Base-by-base conservation (phyloP, 2,113 vertebrate genomes). In the Syngnathus typhle region DNA sequence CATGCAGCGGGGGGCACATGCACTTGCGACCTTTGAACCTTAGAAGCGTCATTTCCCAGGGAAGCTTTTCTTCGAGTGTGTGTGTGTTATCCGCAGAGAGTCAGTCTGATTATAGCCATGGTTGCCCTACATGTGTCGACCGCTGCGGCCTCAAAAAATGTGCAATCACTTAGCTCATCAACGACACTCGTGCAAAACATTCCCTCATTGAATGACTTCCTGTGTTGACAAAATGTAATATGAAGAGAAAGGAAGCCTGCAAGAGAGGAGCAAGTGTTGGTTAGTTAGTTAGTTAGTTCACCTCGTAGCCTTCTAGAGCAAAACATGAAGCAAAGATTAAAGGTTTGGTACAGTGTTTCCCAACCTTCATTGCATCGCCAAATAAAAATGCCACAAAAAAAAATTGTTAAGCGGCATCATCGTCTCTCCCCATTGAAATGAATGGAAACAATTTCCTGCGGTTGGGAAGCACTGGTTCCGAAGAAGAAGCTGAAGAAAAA, bases 61-160 rank as follows among this genome's bases (percentile, higher is more conserved):
- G 6, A 18, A 49, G 6, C 47, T 19, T 49, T 18, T 19, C 16
- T 49, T 18, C 15, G 6, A 19, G 36, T 65, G 41, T 32, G 51
- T 27, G 46, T 52, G 60, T 47, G 51, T 55, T 49, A 6, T 73
- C 82, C 66, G 32, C 6, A 67, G 75, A 73, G 79, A 78, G 36
- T 4, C 18, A 41, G 74, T 68, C 82, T 6, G 19, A 80, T 62
- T 79, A 46, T 83, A 86, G 82, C 79, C 68, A 1, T 70, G 54
- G 71, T 60, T 79, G 82, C 47, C 82, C 84, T 77, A 81, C 76
- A 86, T 82, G 56, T 32, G 27, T 32, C 27, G 27, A 32, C 27
- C 27, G 12, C 44, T 13, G 15, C 44, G 13, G 44, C 44, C 41
- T 43, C 12, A 12, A 43, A 43, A 43, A 11, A 32, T 32, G 27